phyloP scores from a whole-genome alignment of 2,113 vertebrate species.

The Catharus fuscescens region DNA sequence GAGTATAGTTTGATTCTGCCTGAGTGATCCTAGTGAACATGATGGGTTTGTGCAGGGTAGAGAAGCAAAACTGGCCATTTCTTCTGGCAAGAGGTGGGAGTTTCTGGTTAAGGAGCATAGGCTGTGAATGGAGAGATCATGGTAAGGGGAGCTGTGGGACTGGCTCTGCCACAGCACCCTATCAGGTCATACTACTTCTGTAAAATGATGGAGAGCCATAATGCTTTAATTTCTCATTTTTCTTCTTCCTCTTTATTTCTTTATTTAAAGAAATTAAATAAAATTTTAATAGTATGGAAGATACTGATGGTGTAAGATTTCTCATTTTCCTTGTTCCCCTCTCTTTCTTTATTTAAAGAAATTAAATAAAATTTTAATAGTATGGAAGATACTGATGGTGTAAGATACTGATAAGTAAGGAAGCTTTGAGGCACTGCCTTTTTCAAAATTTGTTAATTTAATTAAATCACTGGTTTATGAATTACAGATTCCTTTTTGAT shows the following conservation, averaged over 20 bases:
- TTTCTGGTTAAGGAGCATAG: background rate
- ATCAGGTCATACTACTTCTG: background rate
- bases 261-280: background rate
- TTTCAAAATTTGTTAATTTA: background rate
- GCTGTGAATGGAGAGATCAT: background rate
- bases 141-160: background rate
- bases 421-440: background rate
- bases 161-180: background rate
- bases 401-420: background rate
- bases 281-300: background rate
- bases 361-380: background rate
- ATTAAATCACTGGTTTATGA: background rate
- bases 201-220: background rate
- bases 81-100: background rate
- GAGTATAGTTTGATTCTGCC: background rate
- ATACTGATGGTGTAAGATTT: background rate
- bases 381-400: too few relatives aligned
- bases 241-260: background rate
- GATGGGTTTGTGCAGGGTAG: background rate
- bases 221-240: background rate
- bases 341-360: background rate
- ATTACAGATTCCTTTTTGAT: background rate
- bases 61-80: background rate
- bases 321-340: background rate
- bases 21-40: fast-evolving